Conservation (phyloP, 2,113 vertebrate species). For the Dromiciops gliroides region DNA sequence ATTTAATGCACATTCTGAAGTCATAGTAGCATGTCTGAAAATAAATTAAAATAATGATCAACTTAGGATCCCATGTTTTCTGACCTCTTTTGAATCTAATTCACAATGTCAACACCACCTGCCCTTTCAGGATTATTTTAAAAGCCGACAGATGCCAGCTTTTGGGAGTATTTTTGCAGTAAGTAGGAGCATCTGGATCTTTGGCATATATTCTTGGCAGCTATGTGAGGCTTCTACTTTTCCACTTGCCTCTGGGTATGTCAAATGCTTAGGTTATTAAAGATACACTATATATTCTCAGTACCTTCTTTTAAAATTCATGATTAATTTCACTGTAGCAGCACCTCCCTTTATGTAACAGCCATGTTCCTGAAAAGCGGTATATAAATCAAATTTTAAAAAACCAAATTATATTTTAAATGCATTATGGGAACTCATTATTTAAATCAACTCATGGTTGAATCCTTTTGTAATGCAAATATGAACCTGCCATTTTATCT, state of each 20-base stretch:
- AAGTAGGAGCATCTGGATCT: slow-evolving; percentile 59
- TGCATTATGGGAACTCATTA: background rate
- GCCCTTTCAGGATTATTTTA: slow-evolving; percentile 23
- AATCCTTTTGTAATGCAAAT: background rate
- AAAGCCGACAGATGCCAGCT: slow-evolving; percentile 6
- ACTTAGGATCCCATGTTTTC: background rate
- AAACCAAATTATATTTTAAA: background rate
- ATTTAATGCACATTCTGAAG: slow-evolving; percentile 49
- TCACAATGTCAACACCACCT: background rate
- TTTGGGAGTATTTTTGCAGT: slow-evolving; percentile 59
- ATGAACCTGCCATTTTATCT: background rate
- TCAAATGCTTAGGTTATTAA: slow-evolving; percentile 50
- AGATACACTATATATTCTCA: background rate
- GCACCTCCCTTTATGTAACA: slow-evolving; percentile 34
- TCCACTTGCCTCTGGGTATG: slow-evolving; percentile 47
- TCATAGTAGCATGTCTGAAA: slow-evolving; percentile 6
- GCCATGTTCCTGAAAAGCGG: background rate
- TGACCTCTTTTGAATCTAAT: background rate
- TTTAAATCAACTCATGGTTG: background rate
- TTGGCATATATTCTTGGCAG: slow-evolving; percentile 30
- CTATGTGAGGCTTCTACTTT: slow-evolving; percentile 35
- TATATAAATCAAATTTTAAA: background rate
- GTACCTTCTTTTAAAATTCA: background rate
- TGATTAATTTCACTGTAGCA: background rate
- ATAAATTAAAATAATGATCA: slow-evolving; percentile 53